Percentiles rank a stretch among this genome's conserved stretches.
These are phyloP conservation scores for Lerista edwardsae DNA, from an alignment of 2,797 vertebrate genomes.

Conservation along the genomic window DNA sequence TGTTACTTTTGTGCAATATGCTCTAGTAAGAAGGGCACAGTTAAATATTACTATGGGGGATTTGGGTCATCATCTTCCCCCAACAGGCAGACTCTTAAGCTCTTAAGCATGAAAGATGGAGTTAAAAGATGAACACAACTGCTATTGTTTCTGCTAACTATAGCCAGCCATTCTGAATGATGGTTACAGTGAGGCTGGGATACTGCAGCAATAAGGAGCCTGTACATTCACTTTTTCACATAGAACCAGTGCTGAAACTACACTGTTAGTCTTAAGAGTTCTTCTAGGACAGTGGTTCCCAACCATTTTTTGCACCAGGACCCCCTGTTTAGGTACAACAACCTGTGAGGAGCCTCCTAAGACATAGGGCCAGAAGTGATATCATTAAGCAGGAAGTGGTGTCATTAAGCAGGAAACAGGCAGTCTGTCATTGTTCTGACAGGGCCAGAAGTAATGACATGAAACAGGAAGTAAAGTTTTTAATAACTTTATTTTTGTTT, in stretches of 20 bases:
- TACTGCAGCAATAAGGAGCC: constrained; percentile 44
- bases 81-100: constrained; percentile 42
- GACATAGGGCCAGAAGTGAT: no score
- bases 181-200: constrained; percentile 66
- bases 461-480: no score
- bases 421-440: no score
- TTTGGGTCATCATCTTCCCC: constrained; percentile 52
- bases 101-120: constrained; percentile 3
- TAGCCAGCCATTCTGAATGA: constrained; percentile 69
- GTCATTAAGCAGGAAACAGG: no score
- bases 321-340: no score
- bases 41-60: constrained; percentile 67
- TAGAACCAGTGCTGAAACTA: background rate
- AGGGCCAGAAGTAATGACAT: no score
- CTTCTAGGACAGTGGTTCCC: background rate
- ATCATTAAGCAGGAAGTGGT: no score
- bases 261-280: background rate
- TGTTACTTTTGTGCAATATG: constrained; percentile 70
- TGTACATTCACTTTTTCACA: background rate
- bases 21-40: constrained; percentile 67
- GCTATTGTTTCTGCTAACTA: background rate
- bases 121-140: background rate
- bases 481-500: no score
- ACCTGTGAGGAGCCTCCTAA: no score
- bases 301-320: no score